phyloP scores from a whole-genome alignment of 2,113 vertebrate genomes.

The Xiphophorus couchianus region DNA sequence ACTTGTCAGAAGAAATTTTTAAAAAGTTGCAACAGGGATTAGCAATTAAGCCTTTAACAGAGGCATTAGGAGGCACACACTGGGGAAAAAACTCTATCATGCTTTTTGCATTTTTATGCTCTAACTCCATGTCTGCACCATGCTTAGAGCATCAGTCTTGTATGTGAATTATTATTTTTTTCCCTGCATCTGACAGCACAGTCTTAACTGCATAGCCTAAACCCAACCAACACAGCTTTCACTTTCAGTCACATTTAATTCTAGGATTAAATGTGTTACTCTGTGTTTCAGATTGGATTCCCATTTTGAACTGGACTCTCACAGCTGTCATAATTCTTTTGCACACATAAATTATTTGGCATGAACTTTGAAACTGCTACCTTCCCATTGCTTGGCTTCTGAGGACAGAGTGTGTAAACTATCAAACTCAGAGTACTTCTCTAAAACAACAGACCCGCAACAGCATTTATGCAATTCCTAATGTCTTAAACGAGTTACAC shows the following conservation, averaged over 20 bases:
- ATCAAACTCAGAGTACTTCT: not conserved
- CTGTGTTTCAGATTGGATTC: not conserved
- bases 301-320: not conserved
- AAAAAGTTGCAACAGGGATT: not conserved
- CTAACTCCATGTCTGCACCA: constrained; percentile 2
- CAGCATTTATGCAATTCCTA: not conserved
- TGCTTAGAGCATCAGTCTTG: not conserved
- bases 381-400: not conserved
- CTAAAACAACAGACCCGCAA: not conserved
- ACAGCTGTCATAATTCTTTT: constrained; percentile 1
- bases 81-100: too few species aligned
- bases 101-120: not conserved
- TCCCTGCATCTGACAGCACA: not conserved
- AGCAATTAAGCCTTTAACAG: not conserved
- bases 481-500: too few species aligned
- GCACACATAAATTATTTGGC: not conserved
- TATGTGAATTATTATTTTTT: not conserved
- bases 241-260: not conserved
- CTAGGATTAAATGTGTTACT: not conserved
- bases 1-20: not conserved
- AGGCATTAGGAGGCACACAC: too few species aligned
- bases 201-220: not conserved
- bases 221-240: not conserved
- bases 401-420: not conserved
- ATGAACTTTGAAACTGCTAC: not conserved